Base-by-base conservation (phyloP, 2,888 invertebrate genomes). In the Gastracanthus pulcherrimus region DNA sequence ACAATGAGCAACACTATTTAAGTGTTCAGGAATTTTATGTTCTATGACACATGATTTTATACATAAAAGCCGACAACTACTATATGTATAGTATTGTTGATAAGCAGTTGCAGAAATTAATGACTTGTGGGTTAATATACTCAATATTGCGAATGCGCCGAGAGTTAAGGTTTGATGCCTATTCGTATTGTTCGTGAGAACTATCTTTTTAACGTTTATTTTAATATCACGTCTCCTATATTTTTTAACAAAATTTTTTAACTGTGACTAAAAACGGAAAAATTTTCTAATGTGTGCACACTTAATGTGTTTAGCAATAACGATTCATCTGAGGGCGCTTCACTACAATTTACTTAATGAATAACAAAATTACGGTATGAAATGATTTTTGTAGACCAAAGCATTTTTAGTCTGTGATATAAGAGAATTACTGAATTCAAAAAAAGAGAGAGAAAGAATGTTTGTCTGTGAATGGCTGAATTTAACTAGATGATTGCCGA, bases 361-460 rank as follows among this genome's bases (percentile, higher is more conserved):
- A 64, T 48, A 48, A 82, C 51, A 80, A 80, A 83, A 82, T 77
- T 80, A 69, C 26, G 48, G 51, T 79, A 69, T 64, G 41, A 62
- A 82, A 82, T 80, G 69, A 76, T 82, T 83, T 89, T 87, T 87
- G 87, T 89, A 89, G 89, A 91, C 91, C 91, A 91, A 91, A 91
- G 91, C 91, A 91, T 91, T 89, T 90, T 91, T 91, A 91, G 89
- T 91, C 91, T 91, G 91, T 91, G 91, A 91, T 91, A 91, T 41
- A 81, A 76, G 58, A 81, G 79, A 80, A 79, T 78, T 72, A 79
- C 78, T 76, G 62, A 69, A 81, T 69, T 81, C 36, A 16, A 48
- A 67, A 76, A 81, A 77, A 72, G 72, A 78, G 82, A 82, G 80
- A 82, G 82, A 82, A 82, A 80, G 79, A 82, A 80, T 82, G 82